A percentile compares a stretch with the other conserved stretches of the same genome.
Conservation (phyloP, 2,797 vertebrate species). For the Peromyscus nudipes region DNA sequence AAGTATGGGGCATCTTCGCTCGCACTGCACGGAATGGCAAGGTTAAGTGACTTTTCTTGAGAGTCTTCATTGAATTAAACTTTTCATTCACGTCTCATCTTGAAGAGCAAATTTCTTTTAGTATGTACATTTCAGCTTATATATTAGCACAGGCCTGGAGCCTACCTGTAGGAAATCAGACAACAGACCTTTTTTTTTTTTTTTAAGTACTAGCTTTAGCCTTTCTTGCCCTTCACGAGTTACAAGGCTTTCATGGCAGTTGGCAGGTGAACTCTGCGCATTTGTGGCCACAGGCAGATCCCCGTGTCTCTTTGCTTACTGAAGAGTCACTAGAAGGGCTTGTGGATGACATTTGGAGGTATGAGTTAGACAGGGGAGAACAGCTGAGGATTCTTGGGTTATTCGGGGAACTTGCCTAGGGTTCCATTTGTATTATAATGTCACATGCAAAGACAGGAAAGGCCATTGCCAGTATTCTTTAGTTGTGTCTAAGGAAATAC, state of each 20-base stretch:
- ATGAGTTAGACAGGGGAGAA: background rate
- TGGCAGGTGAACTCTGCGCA: background rate
- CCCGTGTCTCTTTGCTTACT: background rate
- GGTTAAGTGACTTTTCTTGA: constrained; percentile 22
- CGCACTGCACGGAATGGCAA: background rate
- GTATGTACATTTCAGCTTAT: background rate
- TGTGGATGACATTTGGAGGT: constrained; percentile 24
- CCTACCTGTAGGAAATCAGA: background rate
- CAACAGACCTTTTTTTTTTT: background rate
- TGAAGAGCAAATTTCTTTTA: constrained; percentile 39
- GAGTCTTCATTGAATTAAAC: constrained; percentile 59
- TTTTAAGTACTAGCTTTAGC: background rate
- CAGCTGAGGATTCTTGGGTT: constrained; percentile 20
- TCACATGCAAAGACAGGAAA: constrained; percentile 50
- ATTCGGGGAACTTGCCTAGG: constrained; percentile 38
- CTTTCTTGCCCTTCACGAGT: background rate
- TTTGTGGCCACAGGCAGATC: constrained; percentile 2
- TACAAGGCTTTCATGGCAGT: background rate
- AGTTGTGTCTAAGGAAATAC: constrained; percentile 9
- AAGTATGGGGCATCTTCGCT: background rate
- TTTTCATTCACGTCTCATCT: background rate
- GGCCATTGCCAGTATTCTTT: background rate
- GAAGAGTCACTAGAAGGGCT: background rate
- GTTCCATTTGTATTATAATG: constrained; percentile 44
- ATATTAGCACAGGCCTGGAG: background rate